phyloP scores from a whole-genome alignment of 1,140 invertebrate genomes.

The Adoxophyes honmai region DNA sequence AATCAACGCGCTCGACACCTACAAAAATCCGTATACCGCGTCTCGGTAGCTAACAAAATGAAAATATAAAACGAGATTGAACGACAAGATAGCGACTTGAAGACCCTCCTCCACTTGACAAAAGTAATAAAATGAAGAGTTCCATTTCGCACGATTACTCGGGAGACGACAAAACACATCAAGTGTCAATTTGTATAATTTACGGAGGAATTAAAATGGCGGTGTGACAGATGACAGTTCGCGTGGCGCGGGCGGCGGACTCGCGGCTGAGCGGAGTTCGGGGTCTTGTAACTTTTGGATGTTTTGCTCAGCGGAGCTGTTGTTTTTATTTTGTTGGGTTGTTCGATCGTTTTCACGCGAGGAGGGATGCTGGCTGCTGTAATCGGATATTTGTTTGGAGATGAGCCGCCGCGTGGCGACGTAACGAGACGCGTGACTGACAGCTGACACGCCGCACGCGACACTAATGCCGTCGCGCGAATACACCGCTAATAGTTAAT shows the following conservation, averaged over 20 bases:
- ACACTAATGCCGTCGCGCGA: conserved; percentile 23
- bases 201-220: conserved; percentile 64
- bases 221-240: conserved; percentile 60
- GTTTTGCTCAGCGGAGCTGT: neutral
- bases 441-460: conserved; percentile 56
- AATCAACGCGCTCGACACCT: conserved; percentile 14
- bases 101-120: conserved; percentile 29
- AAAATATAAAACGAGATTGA: conserved; percentile 28
- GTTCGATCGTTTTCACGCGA: conserved; percentile 2
- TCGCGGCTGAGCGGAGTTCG: conserved; percentile 20
- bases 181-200: conserved; percentile 70
- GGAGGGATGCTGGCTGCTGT: neutral
- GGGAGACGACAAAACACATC: conserved; percentile 69
- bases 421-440: conserved; percentile 63
- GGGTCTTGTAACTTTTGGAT: conserved; percentile 9
- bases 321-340: neutral
- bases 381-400: conserved; percentile 43
- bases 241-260: conserved; percentile 25
- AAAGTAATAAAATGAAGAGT: conserved; percentile 53
- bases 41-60: conserved; percentile 18
- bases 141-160: conserved; percentile 66
- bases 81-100: conserved; percentile 25
- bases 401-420: conserved; percentile 53
- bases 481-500: too few relatives aligned
- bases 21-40: conserved; percentile 8